Evolutionary conservation across 1,140 invertebrate species (phyloP), one percentile per base, ranked within the genome.

Genomic region (Samia ricini): DNA sequence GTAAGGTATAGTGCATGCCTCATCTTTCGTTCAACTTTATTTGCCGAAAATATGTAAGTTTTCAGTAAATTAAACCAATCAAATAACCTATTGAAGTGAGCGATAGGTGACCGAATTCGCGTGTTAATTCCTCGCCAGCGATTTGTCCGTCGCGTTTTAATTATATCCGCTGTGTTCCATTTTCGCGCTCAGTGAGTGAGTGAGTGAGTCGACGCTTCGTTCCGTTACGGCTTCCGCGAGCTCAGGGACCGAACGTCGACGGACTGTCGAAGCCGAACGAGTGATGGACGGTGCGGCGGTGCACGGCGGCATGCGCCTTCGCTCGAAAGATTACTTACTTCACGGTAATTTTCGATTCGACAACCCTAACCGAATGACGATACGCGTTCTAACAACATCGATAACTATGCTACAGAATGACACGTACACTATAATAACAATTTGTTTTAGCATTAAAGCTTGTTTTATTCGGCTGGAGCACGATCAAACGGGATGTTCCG

Each of bases 131-230:
- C 74, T 66, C 76, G 81, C 81, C 80, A 78, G 72, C 76, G 77
- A 82, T 77, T 79, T 81, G 77, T 84, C 74, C 76, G 79, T 73
- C 74, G 71, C 75, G 77, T 82, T 84, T 85, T 88, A 88, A 88
- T 88, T 88, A 86, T 88, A 85, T 81, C 82, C 80, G 80, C 83
- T 85, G 76, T 69, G 85, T 80, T 84, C 85, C 81, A 85, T 85
- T 86, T 88, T 84, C 83, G 79, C 80, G 72, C 73, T 68, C 74
- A 74, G 78, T 72, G 71, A 70, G 78, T 77, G 70, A 76, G 81
- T 73, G 33, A 74, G 78, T 72, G 71, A 70, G 78, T 77, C 72
- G 76, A 82, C 74, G 33, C 2, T 42, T 12, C 75, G 76, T 72
- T 71, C 70, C 72, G 70, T 68, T 68, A 55, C 60, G 60, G 78